Evolutionary conservation across 2,888 invertebrate species (phyloP).

Genomic region (Polyommatus icarus): DNA sequence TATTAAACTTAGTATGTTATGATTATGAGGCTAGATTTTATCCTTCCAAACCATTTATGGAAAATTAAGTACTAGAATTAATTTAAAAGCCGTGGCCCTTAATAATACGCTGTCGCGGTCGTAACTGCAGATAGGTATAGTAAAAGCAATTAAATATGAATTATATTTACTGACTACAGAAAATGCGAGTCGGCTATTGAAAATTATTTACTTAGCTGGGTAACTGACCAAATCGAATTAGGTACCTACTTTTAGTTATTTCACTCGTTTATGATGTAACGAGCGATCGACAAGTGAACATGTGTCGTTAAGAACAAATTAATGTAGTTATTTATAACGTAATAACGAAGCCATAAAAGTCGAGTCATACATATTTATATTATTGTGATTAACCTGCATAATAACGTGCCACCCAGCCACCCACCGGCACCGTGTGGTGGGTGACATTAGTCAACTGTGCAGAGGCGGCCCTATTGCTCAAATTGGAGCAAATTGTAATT

Average conservation of each 20-base stretch:
- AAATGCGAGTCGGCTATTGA: neutral
- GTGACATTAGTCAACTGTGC: constrained; percentile 18
- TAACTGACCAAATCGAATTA: constrained; percentile 1
- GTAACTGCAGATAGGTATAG: neutral
- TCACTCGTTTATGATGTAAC: neutral
- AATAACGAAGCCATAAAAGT: constrained; percentile 13
- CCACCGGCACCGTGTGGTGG: neutral
- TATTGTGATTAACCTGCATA: constrained; percentile 28
- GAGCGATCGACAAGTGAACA: neutral
- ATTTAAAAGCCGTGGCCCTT: neutral
- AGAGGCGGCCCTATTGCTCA: constrained; percentile 25
- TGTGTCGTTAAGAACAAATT: neutral
- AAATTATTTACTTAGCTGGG: neutral
- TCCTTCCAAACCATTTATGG: neutral
- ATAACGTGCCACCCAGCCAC: constrained; percentile 23
- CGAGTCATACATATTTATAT: constrained; percentile 25
- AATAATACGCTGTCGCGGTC: neutral
- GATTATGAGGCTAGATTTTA: neutral
- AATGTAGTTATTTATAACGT: constrained; percentile 16
- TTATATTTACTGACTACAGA: constrained; percentile 3
- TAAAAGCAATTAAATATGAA: constrained; percentile 6
- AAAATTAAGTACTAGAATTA: neutral
- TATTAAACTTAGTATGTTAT: neutral
- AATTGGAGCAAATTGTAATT: constrained; percentile 3
- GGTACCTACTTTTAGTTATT: constrained; percentile 10